phyloP scores from a whole-genome alignment of 2,888 invertebrate species.

The Rotaria macrura region DNA sequence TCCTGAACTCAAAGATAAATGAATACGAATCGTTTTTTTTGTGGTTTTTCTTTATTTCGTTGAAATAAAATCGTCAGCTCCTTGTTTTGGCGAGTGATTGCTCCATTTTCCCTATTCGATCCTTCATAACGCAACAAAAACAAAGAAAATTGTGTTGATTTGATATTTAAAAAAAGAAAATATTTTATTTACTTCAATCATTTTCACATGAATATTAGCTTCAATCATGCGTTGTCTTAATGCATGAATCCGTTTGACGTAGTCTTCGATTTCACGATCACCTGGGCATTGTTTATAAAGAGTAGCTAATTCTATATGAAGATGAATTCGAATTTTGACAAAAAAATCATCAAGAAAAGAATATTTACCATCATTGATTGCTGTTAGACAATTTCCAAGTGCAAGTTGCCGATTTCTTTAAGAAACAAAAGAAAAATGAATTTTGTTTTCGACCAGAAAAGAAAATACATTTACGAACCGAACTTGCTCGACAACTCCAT shows the following conservation, averaged over 20 bases:
- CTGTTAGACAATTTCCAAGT: background rate
- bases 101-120: background rate
- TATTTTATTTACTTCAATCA: background rate
- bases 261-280: background rate
- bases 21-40: background rate
- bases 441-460: background rate
- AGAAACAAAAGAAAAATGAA: background rate
- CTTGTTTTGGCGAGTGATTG: background rate
- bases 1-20: constrained; percentile 10
- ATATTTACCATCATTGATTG: background rate
- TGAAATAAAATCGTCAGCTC: background rate
- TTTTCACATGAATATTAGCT: background rate
- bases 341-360: background rate
- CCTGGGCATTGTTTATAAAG: constrained; percentile 13
- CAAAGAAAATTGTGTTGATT: background rate
- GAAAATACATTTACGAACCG: background rate
- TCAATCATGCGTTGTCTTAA: background rate
- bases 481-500: background rate
- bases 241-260: background rate
- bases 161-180: background rate
- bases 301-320: background rate
- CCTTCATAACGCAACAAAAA: background rate
- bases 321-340: no score
- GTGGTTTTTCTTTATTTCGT: background rate
- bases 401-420: background rate